phyloP scores from a whole-genome alignment of 2,113 vertebrate species.

The Tachysurus fulvidraco region DNA sequence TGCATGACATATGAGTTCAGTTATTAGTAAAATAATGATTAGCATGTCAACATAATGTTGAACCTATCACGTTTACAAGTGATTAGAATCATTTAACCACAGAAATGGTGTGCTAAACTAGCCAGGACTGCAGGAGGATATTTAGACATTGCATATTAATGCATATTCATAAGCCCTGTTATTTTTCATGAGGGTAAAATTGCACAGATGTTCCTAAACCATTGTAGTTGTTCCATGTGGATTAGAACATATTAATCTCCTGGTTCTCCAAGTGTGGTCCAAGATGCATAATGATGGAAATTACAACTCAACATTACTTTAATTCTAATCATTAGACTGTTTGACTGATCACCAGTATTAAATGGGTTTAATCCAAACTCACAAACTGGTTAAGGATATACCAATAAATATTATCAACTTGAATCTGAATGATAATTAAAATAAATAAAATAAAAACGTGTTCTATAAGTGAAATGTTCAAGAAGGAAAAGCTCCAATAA shows the following conservation, averaged over 20 bases:
- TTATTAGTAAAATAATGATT: neutral
- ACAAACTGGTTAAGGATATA: neutral
- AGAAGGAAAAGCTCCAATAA: neutral
- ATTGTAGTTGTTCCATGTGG: neutral
- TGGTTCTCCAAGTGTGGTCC: neutral
- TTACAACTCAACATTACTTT: neutral
- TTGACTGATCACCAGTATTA: neutral
- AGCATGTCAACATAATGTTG: neutral
- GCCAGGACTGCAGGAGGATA: neutral
- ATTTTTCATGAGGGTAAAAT: neutral
- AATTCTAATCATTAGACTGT: constrained; percentile 9
- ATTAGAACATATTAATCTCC: too few species aligned
- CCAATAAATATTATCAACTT: neutral
- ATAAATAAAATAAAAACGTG: neutral
- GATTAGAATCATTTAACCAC: neutral
- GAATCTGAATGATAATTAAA: neutral
- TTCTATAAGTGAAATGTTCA: neutral
- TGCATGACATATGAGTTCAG: neutral
- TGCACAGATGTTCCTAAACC: neutral
- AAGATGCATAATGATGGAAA: neutral
- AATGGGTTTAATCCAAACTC: neutral
- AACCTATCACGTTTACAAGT: neutral
- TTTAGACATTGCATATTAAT: neutral
- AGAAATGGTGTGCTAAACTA: neutral
- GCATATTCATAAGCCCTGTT: neutral